Evolutionary conservation across 2,888 invertebrate species (phyloP).

Genomic region (Drosophila putrida): DNA sequence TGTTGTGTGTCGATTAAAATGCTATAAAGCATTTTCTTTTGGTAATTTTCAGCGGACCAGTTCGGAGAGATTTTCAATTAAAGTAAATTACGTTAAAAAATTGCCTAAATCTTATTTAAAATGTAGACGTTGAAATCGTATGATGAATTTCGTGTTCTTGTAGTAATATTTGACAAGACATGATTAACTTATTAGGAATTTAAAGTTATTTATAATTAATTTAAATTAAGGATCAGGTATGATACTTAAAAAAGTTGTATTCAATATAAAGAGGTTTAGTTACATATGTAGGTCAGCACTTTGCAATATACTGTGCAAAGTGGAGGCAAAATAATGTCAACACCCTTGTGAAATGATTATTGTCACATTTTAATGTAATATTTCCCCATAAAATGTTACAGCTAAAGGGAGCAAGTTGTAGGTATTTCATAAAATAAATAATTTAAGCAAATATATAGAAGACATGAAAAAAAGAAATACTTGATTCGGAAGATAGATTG

Average conservation of each 20-base stretch:
- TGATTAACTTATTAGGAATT: neutral
- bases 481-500: neutral
- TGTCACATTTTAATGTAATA: neutral
- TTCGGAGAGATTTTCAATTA: slow-evolving; percentile 23
- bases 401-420: slow-evolving; percentile 2
- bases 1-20: slow-evolving; percentile 35
- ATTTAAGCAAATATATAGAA: too few relatives aligned
- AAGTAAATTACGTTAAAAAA: slow-evolving; percentile 15
- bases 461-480: neutral
- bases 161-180: neutral
- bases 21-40: slow-evolving; percentile 29
- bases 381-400: neutral
- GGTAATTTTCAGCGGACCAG: slow-evolving; percentile 27
- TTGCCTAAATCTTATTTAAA: slow-evolving; percentile 2
- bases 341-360: neutral
- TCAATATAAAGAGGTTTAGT: too few relatives aligned
- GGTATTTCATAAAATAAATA: neutral
- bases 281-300: neutral
- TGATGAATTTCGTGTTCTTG: neutral
- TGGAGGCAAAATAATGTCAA: neutral
- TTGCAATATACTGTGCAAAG: neutral
- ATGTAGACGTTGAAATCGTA: neutral
- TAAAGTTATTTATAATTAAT: neutral
- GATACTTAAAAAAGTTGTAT: too few relatives aligned
- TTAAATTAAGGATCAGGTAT: neutral